Percentiles rank a stretch among this genome's conserved stretches.
phyloP scores from a whole-genome alignment of 2,888 invertebrate species.

The Bugulina stolonifera region DNA sequence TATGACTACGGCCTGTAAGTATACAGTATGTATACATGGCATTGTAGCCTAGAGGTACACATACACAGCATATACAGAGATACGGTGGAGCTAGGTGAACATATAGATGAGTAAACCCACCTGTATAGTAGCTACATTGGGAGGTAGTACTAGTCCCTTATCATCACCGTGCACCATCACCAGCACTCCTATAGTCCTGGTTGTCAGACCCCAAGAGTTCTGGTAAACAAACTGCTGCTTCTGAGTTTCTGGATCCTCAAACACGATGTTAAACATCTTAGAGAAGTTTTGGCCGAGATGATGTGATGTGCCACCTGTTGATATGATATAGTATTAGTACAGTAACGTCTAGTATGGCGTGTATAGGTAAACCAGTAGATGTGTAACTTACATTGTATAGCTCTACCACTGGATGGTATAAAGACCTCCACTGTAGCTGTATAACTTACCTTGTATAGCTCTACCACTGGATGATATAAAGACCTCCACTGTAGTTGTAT shows the following conservation, averaged over 20 bases:
- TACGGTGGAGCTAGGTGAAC: background rate
- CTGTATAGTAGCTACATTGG: constrained; percentile 80
- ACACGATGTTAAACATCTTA: constrained; percentile 96
- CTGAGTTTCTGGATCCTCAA: constrained; percentile 79
- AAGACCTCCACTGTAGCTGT: too few relatives aligned
- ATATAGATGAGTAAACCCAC: constrained; percentile 40
- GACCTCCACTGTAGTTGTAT: constrained; percentile 93
- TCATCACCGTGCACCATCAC: constrained; percentile 87
- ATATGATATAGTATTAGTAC: too few relatives aligned
- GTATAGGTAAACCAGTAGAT: too few relatives aligned
- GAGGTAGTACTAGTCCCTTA: constrained; percentile 89
- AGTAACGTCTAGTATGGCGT: too few relatives aligned
- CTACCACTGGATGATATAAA: constrained; percentile 88
- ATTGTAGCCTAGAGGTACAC: background rate
- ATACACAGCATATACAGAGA: background rate
- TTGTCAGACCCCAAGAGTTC: constrained; percentile 98
- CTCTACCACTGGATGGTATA: too few relatives aligned
- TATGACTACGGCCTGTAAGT: constrained; percentile 67
- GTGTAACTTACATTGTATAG: too few relatives aligned
- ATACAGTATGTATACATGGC: background rate
- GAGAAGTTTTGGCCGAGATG: constrained; percentile 98
- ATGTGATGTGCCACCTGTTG: constrained; percentile 92
- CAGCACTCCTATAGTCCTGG: constrained; percentile 81
- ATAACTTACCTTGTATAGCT: constrained; percentile 74
- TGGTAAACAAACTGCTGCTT: constrained; percentile 75